Conservation (phyloP, 2,113 vertebrate species). For the Hippolais icterina region DNA sequence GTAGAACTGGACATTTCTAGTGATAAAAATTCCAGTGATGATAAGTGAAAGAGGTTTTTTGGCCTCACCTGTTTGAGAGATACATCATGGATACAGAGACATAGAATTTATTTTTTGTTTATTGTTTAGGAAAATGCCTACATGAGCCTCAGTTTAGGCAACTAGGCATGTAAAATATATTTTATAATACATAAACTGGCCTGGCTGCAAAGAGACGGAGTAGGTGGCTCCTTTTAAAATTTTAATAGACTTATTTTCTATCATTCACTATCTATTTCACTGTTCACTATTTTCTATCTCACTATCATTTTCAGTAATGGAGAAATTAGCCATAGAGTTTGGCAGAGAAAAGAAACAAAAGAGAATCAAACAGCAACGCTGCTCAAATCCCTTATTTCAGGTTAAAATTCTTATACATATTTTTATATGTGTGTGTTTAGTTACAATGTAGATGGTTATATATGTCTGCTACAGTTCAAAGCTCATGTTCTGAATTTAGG, state of each 20-base stretch:
- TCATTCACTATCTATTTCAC: background rate
- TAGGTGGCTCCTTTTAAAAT: background rate
- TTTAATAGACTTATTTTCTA: background rate
- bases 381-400: background rate
- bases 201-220: background rate
- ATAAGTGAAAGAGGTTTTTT: background rate
- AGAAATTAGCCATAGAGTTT: background rate
- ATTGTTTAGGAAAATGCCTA: background rate
- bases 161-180: accelerated
- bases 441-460: background rate
- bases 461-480: background rate
- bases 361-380: background rate
- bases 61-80: background rate
- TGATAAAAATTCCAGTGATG: background rate
- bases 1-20: background rate
- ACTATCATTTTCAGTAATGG: no score
- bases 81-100: background rate
- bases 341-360: background rate
- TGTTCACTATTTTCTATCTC: no score
- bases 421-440: background rate
- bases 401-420: background rate
- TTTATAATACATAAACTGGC: background rate
- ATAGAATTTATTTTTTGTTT: background rate
- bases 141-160: background rate
- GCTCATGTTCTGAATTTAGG: background rate